Evolutionary conservation across 2,797 vertebrate genomes (phyloP).

Genomic region (Acipenser ruthenus): DNA sequence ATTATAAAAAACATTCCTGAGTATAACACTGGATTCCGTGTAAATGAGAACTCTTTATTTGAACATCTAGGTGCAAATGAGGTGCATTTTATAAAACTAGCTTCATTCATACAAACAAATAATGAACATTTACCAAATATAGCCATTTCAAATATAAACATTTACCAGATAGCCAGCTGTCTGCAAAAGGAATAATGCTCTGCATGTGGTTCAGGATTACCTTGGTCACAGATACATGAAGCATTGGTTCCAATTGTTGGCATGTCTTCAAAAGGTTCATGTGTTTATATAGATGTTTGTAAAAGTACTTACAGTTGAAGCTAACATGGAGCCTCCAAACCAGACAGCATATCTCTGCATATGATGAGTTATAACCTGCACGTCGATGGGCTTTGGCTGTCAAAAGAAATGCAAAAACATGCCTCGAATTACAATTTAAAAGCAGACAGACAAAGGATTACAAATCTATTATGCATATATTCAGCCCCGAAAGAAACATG

Average conservation of each 20-base stretch:
- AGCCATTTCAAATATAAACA: no score
- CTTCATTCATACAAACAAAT: no score
- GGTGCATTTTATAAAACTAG: no score
- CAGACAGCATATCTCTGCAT: constrained; percentile 98
- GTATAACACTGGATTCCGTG: no score
- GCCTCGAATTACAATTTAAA: constrained; percentile 15
- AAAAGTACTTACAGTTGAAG: constrained; percentile 81
- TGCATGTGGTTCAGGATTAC: neutral
- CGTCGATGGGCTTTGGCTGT: constrained; percentile 94
- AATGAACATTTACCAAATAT: no score
- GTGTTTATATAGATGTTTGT: neutral
- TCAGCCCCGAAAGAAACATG: no score
- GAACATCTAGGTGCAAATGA: no score
- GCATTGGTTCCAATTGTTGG: neutral
- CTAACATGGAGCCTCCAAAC: constrained; percentile 98
- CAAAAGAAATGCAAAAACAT: constrained; percentile 13
- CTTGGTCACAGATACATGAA: neutral
- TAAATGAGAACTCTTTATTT: no score
- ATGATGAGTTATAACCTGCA: constrained; percentile 93
- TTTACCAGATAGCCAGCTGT: neutral
- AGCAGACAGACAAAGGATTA: neutral
- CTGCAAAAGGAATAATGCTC: neutral
- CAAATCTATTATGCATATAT: neutral
- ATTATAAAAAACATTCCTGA: neutral
- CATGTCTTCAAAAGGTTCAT: neutral